phyloP scores from a whole-genome alignment of 2,888 invertebrate genomes.

The Nomada lathburiana region DNA sequence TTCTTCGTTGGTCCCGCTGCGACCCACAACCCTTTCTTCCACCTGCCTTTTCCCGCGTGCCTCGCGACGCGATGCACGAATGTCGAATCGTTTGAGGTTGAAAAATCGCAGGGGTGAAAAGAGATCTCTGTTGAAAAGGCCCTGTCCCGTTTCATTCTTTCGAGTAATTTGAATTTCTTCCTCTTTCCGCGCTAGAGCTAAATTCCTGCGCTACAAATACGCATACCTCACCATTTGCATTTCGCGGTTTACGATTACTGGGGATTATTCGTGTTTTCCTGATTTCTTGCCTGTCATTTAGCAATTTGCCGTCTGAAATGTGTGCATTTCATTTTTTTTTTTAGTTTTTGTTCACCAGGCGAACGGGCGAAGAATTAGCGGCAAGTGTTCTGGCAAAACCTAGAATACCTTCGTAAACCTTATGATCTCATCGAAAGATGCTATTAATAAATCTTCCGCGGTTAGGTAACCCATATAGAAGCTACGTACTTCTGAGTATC shows the following conservation, averaged over 20 bases:
- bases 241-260: no score
- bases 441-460: slow-evolving; percentile 58
- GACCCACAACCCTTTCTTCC: slow-evolving; percentile 41
- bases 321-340: background rate
- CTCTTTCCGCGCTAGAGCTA: background rate
- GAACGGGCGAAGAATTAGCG: background rate
- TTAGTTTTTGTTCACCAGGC: background rate
- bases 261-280: no score
- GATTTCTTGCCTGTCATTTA: no score
- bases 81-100: slow-evolving; percentile 36
- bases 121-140: slow-evolving; percentile 27
- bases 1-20: background rate
- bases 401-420: slow-evolving; percentile 6
- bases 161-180: slow-evolving; percentile 47
- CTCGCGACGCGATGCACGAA: slow-evolving; percentile 23
- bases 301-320: background rate
- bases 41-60: slow-evolving; percentile 53
- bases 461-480: slow-evolving; percentile 44
- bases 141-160: slow-evolving; percentile 42
- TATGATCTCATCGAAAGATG: slow-evolving; percentile 24
- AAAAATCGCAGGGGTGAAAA: slow-evolving; percentile 39
- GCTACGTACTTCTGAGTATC: slow-evolving; percentile 16
- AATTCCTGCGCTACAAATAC: slow-evolving; percentile 4
- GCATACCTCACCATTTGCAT: background rate
- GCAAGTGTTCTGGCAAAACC: slow-evolving; percentile 8